These are phyloP conservation scores for Criorhina ranunculi DNA, from an alignment of 2,888 invertebrate genomes.

Conservation along the genomic window DNA sequence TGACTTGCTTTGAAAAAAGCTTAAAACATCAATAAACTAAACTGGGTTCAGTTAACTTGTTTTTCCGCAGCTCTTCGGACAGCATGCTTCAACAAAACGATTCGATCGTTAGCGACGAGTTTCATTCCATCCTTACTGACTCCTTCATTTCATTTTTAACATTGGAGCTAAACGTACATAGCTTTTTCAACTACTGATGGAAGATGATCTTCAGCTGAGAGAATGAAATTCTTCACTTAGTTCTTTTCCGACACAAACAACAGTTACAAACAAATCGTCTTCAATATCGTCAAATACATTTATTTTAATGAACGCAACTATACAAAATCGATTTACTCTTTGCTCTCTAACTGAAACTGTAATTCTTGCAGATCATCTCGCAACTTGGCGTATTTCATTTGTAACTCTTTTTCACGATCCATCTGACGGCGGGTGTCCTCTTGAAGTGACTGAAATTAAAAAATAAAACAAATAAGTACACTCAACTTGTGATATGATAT, in stretches of 20 bases:
- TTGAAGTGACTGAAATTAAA: conserved; percentile 89
- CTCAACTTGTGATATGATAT: neutral
- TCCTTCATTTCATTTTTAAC: too few species aligned
- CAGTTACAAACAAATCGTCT: neutral
- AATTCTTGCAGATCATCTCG: conserved; percentile 87
- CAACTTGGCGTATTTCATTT: conserved; percentile 92
- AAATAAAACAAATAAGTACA: conserved; percentile 6
- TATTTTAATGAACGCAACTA: neutral
- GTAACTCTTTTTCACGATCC: conserved; percentile 94
- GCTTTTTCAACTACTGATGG: too few species aligned
- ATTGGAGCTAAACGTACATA: too few species aligned
- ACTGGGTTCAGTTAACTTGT: too few species aligned
- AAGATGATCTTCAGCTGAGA: too few species aligned
- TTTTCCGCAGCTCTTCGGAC: too few species aligned
- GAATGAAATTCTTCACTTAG: too few species aligned
- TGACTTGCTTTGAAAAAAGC: too few species aligned
- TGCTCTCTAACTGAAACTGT: conserved; percentile 64
- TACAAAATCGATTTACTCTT: conserved; percentile 24
- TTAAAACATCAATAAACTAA: too few species aligned
- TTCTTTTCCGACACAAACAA: neutral
- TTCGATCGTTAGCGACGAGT: too few species aligned
- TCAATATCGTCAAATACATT: conserved; percentile 28
- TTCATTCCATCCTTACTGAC: too few species aligned
- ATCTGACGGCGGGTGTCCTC: conserved; percentile 97
- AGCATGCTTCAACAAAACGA: too few species aligned